Evolutionary conservation across 2,113 vertebrate genomes (phyloP), one percentile per base, ranked within the genome.

Genomic region (Cynoglossus semilaevis): DNA sequence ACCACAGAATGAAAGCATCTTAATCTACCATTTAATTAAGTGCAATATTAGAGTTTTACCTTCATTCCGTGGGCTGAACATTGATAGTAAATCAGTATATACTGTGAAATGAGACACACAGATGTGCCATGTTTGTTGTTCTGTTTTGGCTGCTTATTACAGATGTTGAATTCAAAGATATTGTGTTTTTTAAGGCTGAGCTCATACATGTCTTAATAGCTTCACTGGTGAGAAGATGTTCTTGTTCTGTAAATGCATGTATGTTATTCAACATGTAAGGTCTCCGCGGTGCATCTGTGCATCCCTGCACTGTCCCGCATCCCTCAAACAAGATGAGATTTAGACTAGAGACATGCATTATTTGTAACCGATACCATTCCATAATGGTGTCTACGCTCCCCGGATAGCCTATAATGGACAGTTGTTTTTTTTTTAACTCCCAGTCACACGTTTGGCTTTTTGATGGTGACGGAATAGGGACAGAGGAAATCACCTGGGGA

Each of bases 381-480:
- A 77, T 90, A 90, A 90, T 90, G 87, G 87, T 69, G 76, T 85
- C 78, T 87, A 79, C 67, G 56, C 75, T 89, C 80, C 86, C 85
- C 77, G 57, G 88, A 80, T 84, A 81, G 81, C 80, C 83, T 72
- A 70, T 91, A 90, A 91, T 90, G 88, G 88, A 87, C 79, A 74
- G 56, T 84, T 86, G 89, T 83, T 81, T 84, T 88, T 86, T 90
- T 83, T 81, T 84, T 88, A 79, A 71, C 80, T 88, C 85, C 84
- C 76, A 17, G 76, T 76, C 61, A 80, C 83, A 84, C 70, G 79
- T 81, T 86, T 51, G 42, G 80, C 72, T 74, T 86, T 88, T 84
- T 86, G 85, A 89, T 78, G 72, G 69, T 92, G 91, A 91, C 80
- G 82, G 89, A 92, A 92, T 90, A 88, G 87, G 90, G 86, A 88